phyloP scores from a whole-genome alignment of 2,888 invertebrate genomes.

The Acronicta alni region DNA sequence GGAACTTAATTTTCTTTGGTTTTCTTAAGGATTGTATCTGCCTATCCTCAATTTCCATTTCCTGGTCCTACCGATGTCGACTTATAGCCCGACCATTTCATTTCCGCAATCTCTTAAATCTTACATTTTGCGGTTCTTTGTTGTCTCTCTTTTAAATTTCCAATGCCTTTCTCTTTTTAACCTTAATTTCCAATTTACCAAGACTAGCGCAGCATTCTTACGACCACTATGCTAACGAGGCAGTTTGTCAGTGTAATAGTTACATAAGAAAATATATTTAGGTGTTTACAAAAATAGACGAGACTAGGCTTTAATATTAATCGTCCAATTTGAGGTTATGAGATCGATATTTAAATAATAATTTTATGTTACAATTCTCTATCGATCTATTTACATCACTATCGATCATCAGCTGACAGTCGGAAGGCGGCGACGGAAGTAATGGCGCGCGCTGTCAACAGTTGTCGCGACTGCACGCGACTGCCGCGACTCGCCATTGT shows the following conservation, averaged over 20 bases:
- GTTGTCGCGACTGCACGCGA: constrained; percentile 56
- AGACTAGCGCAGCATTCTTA: no score
- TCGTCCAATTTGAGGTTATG: no score
- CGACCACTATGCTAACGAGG: no score
- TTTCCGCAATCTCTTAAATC: not conserved
- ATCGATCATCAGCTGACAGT: constrained; percentile 63
- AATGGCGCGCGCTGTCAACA: constrained; percentile 77
- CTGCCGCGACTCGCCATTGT: constrained; percentile 52
- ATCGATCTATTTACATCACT: constrained; percentile 53
- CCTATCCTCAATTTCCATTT: not conserved
- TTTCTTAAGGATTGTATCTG: not conserved
- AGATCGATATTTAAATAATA: no score
- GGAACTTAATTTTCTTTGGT: not conserved
- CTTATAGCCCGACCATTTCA: not conserved
- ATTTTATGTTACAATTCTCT: constrained; percentile 7
- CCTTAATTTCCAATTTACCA: no score
- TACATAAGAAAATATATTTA: no score
- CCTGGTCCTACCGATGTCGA: not conserved
- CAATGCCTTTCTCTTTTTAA: no score
- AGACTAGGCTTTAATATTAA: no score
- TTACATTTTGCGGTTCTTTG: no score
- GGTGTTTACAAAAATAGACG: no score
- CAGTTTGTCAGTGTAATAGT: no score
- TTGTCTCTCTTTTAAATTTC: no score
- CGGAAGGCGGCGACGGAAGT: constrained; percentile 81